Percentiles rank a stretch among this genome's conserved stretches.
Evolutionary conservation across 2,888 invertebrate species (phyloP).

Genomic region (Molanna angustata): DNA sequence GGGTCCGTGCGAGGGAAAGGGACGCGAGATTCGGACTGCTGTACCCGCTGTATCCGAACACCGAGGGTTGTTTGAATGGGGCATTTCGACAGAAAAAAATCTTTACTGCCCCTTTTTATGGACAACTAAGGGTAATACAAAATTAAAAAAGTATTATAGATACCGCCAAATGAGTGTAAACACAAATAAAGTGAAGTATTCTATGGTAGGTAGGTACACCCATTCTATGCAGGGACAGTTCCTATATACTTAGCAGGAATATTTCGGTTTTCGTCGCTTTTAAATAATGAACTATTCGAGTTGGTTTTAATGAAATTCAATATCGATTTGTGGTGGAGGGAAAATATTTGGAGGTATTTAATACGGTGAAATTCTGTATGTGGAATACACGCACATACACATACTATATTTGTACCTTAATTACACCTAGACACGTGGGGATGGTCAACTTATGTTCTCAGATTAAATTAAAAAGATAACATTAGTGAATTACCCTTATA

Average conservation of each 20-base stretch:
- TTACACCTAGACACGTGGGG: not conserved
- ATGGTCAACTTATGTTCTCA: not conserved
- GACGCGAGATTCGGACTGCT: conserved; percentile 1
- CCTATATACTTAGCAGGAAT: conserved; percentile 13
- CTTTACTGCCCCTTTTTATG: conserved; percentile 31
- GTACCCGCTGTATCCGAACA: conserved; percentile 23
- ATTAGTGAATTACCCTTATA: not conserved
- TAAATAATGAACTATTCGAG: conserved; percentile 27
- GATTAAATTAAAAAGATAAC: conserved; percentile 13
- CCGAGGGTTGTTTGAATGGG: conserved; percentile 28
- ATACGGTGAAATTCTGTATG: not conserved
- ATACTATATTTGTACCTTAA: too few relatives aligned
- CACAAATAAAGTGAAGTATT: conserved; percentile 25
- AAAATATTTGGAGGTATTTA: conserved; percentile 9
- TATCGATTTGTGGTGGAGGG: conserved; percentile 18
- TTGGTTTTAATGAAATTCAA: conserved; percentile 24
- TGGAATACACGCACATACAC: too few relatives aligned
- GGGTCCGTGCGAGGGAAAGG: conserved; percentile 9
- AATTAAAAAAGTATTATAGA: conserved; percentile 34
- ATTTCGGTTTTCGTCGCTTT: too few relatives aligned
- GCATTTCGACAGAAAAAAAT: conserved; percentile 32
- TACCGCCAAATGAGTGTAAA: conserved; percentile 32
- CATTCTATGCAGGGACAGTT: conserved; percentile 20
- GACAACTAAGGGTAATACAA: conserved; percentile 33
- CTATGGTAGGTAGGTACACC: conserved; percentile 7